phyloP scores from a whole-genome alignment of 2,888 invertebrate species.

The Amphipoea lucens region DNA sequence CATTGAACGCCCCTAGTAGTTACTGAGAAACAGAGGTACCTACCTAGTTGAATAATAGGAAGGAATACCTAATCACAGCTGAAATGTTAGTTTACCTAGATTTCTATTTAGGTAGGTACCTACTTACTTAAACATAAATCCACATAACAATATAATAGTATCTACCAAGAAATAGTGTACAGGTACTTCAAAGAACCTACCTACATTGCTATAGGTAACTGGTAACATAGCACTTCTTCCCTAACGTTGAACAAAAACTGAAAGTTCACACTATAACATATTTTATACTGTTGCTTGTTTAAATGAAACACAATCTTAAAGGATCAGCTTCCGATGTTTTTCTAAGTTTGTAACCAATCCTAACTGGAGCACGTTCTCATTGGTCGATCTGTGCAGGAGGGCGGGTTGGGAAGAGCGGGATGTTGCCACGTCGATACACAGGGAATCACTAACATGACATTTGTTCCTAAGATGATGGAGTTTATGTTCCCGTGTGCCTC shows the following conservation, averaged over 20 bases:
- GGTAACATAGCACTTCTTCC: background rate
- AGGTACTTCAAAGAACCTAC: background rate
- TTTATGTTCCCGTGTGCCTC: conserved; percentile 73
- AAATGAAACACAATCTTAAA: conserved; percentile 81
- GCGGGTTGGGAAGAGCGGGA: conserved; percentile 82
- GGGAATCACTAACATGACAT: conserved; percentile 72
- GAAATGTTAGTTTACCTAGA: background rate
- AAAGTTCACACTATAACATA: conserved; percentile 44
- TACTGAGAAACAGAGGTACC: background rate
- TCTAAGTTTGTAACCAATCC: conserved; percentile 85
- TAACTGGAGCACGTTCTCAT: conserved; percentile 72
- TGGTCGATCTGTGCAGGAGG: conserved; percentile 77
- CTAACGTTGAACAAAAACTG: conserved; percentile 29
- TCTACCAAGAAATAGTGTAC: background rate
- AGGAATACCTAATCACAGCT: background rate
- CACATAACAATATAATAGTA: background rate
- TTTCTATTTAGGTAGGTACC: background rate
- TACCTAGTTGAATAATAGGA: background rate
- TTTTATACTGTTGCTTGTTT: conserved; percentile 71
- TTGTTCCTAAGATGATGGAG: conserved; percentile 76
- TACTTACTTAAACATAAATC: background rate
- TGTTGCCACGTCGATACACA: conserved; percentile 72
- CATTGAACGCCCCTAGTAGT: too few species aligned
- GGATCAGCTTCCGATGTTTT: conserved; percentile 82
- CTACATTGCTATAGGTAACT: background rate